Conservation (phyloP, 2,888 invertebrate species). For the Rhaphigaster nebulosa region DNA sequence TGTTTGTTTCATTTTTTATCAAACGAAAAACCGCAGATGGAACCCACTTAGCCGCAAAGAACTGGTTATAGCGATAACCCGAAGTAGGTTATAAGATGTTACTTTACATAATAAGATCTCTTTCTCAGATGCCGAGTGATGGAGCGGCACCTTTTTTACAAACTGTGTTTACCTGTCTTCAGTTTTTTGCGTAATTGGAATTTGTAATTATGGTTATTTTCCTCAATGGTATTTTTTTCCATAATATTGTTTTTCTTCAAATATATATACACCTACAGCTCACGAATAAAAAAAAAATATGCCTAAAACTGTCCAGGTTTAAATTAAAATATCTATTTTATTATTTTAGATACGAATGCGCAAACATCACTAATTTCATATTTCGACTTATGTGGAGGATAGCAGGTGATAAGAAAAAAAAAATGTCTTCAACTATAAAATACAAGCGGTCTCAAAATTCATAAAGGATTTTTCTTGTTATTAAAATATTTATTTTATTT, state of each 20-base stretch:
- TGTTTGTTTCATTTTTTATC: not conserved
- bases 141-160: not conserved
- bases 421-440: no score
- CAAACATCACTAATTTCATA: no score
- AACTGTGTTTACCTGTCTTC: slow-evolving; percentile 15
- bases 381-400: no score
- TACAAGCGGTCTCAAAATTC: no score
- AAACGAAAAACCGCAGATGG: not conserved
- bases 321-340: no score
- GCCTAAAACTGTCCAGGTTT: no score
- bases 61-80: not conserved
- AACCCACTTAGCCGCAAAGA: not conserved
- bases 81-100: slow-evolving; percentile 2
- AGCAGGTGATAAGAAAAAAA: no score
- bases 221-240: not conserved
- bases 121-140: not conserved
- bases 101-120: not conserved
- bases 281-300: no score
- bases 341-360: no score
- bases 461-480: no score
- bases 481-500: no score
- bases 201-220: not conserved
- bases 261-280: no score
- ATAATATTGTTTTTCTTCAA: not conserved
- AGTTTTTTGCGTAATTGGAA: not conserved